Base-by-base conservation (phyloP, 2,797 vertebrate genomes). In the Spizella passerina region DNA sequence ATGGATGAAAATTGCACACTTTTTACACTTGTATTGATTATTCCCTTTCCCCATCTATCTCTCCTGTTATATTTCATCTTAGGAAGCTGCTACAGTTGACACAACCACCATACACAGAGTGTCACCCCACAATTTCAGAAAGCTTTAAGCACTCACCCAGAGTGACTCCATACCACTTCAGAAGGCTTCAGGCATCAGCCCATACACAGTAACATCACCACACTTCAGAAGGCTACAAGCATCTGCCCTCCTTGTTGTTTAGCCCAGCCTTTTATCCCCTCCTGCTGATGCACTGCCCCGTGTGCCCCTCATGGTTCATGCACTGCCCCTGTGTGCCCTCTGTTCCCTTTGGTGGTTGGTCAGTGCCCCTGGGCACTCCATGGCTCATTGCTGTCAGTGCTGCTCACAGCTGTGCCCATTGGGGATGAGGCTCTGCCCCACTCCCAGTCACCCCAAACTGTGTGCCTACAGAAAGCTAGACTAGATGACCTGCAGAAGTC, bases 161-260 rank as follows among this genome's bases (percentile, higher is more conserved):
- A 19, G 56, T 19, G 9, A 19, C 56, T 9, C 56, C 56, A 18
- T 4, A 9, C 8, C 24, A 9, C 34, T 9, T 59, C 11, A 59
- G 16, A 57, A 27, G 34, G 24, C 24, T 36, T 36, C 34, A 36
- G 34, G 34, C 11, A 18, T 4, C 16, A 9, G 11, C 34, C 34
- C 34, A 5, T 9, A 27, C 34, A 18, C 2, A 57, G 3, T 4
- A 27, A 27, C 56, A 38, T 3, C 55, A 18, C 0, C 0, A 0
- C 32, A 57, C 34, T 1, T 1, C 56, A 57, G 16, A 13, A 38
- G 24, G 56, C 11, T 38, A 6, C 56, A 57, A 38, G 11, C 8
- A 12, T 12, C 11, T 9, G 24, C 34, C 6, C 23, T 12, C 0
- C 55, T 9, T 26, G 56, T 1, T 26, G 10, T 36, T 3, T 5